Evolutionary conservation across 2,113 vertebrate genomes (phyloP).

Genomic region (Vulpes ferrilata): DNA sequence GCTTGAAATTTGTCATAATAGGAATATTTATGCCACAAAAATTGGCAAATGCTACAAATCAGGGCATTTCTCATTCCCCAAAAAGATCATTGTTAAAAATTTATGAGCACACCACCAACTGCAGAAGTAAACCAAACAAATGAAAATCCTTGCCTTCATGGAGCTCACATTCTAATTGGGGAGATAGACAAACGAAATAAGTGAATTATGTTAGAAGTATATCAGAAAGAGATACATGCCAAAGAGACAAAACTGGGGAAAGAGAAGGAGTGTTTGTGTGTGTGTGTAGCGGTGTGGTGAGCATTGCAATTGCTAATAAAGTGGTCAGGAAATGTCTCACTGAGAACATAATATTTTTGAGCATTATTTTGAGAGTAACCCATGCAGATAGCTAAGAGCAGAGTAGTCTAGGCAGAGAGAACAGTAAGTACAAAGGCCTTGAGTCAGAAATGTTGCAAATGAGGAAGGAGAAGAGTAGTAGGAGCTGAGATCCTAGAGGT

Average conservation of each 20-base stretch:
- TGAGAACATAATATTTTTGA: constrained; percentile 24
- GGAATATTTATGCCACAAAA: background rate
- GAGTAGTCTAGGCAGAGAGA: background rate
- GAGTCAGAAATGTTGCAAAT: background rate
- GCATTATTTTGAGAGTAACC: background rate
- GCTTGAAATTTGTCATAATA: background rate
- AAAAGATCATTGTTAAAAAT: background rate
- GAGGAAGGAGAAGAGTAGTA: background rate
- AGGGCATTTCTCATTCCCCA: no score
- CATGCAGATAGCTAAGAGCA: background rate
- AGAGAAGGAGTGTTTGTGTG: background rate
- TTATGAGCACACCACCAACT: background rate
- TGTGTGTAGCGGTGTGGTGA: background rate
- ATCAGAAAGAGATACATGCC: background rate
- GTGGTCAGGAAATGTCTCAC: background rate
- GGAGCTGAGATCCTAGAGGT: background rate
- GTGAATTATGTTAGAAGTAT: background rate
- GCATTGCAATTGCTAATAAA: background rate
- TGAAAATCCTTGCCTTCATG: constrained; percentile 17
- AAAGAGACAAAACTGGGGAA: background rate
- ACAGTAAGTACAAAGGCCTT: background rate
- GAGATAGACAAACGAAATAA: background rate
- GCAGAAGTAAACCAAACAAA: background rate
- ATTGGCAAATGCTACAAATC: background rate
- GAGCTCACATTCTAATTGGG: background rate